phyloP scores from a whole-genome alignment of 2,888 invertebrate species.

The Cinara cedri region DNA sequence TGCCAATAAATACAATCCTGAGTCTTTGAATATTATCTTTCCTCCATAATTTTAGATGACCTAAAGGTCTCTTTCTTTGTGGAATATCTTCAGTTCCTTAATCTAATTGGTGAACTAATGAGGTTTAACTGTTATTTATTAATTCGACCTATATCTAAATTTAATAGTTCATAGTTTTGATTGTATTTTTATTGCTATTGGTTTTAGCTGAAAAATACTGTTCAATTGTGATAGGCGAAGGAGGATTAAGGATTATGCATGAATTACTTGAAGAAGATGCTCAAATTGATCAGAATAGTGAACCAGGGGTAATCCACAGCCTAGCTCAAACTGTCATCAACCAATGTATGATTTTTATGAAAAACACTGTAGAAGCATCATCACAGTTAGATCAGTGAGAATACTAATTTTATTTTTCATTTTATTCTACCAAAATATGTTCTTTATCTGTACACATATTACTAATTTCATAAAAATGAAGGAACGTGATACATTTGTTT shows the following conservation, averaged over 20 bases:
- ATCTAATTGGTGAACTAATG: too few species aligned
- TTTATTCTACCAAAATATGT: conserved; percentile 16
- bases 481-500: conserved; percentile 1
- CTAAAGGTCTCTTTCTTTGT: too few species aligned
- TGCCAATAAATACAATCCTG: too few species aligned
- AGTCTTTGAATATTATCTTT: too few species aligned
- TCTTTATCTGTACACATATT: conserved; percentile 33
- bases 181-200: neutral
- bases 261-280: conserved; percentile 69
- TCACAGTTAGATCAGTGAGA: conserved; percentile 26
- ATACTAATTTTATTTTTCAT: conserved; percentile 5
- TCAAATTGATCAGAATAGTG: conserved; percentile 20
- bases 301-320: conserved; percentile 26
- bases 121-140: too few species aligned
- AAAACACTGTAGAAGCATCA: conserved; percentile 24
- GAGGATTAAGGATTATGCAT: conserved; percentile 77
- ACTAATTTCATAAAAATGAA: neutral
- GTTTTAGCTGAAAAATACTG: conserved; percentile 88
- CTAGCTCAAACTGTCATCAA: conserved; percentile 51
- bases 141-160: neutral
- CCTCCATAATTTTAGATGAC: too few species aligned
- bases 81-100: too few species aligned
- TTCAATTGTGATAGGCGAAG: conserved; percentile 82
- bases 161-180: neutral
- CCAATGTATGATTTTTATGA: conserved; percentile 50